Evolutionary conservation across 2,113 vertebrate genomes (phyloP).

Genomic region (Neogale vison): DNA sequence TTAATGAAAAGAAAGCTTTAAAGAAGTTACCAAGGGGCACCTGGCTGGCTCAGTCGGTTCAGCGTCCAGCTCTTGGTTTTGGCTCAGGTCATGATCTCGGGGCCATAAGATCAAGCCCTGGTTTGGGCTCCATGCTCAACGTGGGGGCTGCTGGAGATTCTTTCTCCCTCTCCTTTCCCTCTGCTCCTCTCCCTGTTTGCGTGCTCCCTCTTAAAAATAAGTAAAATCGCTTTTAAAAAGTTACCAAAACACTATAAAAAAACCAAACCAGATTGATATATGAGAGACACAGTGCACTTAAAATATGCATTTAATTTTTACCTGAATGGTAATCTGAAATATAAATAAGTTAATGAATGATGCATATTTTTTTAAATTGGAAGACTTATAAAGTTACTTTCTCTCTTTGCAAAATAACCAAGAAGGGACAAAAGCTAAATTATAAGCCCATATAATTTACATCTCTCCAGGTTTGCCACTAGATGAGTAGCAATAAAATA

Average conservation of each 20-base stretch:
- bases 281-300: not conserved
- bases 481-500: not conserved
- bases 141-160: not conserved
- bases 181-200: not conserved
- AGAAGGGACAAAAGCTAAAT: not conserved
- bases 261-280: not conserved
- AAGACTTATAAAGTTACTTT: not conserved
- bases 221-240: not conserved
- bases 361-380: not conserved
- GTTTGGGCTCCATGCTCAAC: not conserved
- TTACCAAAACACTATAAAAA: not conserved
- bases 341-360: not conserved
- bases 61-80: not conserved
- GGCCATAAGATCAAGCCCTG: not conserved
- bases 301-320: not conserved
- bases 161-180: not conserved
- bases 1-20: not conserved
- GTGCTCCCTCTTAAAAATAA: not conserved
- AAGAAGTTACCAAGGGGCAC: not conserved
- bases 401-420: not conserved
- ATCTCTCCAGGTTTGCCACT: not conserved
- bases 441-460: not conserved
- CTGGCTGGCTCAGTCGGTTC: not conserved
- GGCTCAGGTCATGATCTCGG: not conserved
- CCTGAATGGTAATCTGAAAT: not conserved